Evolutionary conservation across 1,140 invertebrate species (phyloP).

Genomic region (Mamestra configurata): DNA sequence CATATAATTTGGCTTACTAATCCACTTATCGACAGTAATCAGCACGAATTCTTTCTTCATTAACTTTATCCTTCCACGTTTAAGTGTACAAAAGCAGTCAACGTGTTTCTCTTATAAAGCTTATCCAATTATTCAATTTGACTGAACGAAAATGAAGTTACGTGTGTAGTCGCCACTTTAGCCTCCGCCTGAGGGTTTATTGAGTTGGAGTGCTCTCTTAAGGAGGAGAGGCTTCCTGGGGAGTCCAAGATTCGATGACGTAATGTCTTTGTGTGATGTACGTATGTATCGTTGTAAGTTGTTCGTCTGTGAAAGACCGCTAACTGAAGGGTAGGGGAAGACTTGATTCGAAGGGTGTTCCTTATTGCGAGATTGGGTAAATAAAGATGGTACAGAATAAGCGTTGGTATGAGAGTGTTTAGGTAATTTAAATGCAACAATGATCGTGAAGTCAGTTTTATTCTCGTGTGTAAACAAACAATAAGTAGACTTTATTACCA

Average conservation of each 20-base stretch:
- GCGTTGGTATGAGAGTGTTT: no score
- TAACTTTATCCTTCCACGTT: neutral
- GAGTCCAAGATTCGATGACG: conserved; percentile 44
- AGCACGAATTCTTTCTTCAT: neutral
- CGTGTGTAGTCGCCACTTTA: conserved; percentile 61
- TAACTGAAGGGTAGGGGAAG: neutral
- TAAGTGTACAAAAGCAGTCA: conserved; percentile 17
- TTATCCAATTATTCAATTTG: conserved; percentile 54
- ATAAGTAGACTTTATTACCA: neutral
- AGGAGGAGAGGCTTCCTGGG: conserved; percentile 48
- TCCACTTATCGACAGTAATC: no score
- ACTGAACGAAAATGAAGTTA: conserved; percentile 59
- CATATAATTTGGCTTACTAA: no score
- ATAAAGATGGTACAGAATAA: no score
- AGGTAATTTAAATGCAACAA: no score
- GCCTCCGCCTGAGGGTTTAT: conserved; percentile 59
- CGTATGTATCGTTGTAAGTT: neutral
- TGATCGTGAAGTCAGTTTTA: neutral
- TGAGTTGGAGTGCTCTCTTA: conserved; percentile 60
- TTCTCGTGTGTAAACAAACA: neutral
- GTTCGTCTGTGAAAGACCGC: neutral
- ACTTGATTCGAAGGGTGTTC: neutral
- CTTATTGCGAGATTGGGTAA: neutral
- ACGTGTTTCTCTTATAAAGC: conserved; percentile 42
- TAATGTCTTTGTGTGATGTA: conserved; percentile 29